Evolutionary conservation across 2,888 invertebrate species (phyloP).

Genomic region (Halictus quadricinctus): DNA sequence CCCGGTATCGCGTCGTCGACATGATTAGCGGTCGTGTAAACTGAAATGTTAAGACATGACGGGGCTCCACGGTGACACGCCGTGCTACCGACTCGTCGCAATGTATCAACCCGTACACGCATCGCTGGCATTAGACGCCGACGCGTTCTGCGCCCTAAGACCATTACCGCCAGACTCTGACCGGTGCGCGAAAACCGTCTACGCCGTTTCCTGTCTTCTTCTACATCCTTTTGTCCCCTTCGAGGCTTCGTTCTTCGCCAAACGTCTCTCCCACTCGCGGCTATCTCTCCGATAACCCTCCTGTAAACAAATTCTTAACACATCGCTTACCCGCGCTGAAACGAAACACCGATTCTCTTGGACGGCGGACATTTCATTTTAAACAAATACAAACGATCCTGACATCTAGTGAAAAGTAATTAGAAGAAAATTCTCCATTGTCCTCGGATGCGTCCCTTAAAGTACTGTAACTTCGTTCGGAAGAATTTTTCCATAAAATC

Average conservation of each 20-base stretch:
- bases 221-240: neutral
- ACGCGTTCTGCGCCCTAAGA: slow-evolving; percentile 47
- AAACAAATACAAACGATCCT: neutral
- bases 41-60: slow-evolving; percentile 81
- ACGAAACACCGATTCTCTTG: no score
- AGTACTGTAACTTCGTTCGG: neutral
- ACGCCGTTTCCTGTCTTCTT: slow-evolving; percentile 44
- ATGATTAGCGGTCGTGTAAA: slow-evolving; percentile 81
- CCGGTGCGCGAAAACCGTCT: slow-evolving; percentile 17
- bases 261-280: neutral
- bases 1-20: slow-evolving; percentile 67
- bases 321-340: neutral
- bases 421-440: neutral
- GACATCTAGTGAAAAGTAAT: neutral
- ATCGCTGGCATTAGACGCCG: slow-evolving; percentile 71
- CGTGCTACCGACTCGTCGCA: slow-evolving; percentile 74
- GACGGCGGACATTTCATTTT: neutral
- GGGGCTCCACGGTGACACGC: slow-evolving; percentile 74
- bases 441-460: neutral
- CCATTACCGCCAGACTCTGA: slow-evolving; percentile 27
- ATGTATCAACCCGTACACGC: slow-evolving; percentile 78
- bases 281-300: neutral
- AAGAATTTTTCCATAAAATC: neutral
- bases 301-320: neutral
- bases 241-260: neutral